Conservation (phyloP, 2,113 vertebrate species). For the Sceloporus undulatus region DNA sequence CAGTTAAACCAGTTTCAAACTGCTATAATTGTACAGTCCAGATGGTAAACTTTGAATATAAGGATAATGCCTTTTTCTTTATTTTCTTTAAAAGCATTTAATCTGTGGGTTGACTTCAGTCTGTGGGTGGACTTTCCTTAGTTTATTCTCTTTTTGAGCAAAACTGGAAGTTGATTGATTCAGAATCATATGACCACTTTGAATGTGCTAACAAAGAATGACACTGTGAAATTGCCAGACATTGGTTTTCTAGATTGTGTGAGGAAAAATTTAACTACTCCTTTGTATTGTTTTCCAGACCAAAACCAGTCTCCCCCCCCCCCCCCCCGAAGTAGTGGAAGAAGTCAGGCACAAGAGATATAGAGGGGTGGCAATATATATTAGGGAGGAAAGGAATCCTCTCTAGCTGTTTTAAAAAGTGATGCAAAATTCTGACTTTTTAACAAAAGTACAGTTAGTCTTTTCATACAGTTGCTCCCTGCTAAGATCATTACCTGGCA, state of each 20-base stretch:
- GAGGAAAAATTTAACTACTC: not conserved
- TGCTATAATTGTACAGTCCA: too few relatives aligned
- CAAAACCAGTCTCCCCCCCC: not conserved
- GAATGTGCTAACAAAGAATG: not conserved
- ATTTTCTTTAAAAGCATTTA: not conserved
- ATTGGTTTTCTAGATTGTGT: not conserved
- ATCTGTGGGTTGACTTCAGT: not conserved
- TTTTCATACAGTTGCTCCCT: not conserved
- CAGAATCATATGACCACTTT: not conserved
- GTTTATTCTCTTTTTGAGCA: not conserved
- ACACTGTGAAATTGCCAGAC: not conserved
- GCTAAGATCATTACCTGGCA: conserved; percentile 68
- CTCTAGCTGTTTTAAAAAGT: too few relatives aligned
- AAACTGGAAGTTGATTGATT: not conserved
- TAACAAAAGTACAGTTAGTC: not conserved
- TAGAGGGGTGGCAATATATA: not conserved
- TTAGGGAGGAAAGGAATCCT: too few relatives aligned
- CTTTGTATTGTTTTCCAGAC: not conserved
- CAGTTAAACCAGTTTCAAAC: too few relatives aligned
- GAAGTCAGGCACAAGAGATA: not conserved
- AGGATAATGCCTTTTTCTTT: too few relatives aligned
- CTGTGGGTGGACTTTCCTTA: too few relatives aligned
- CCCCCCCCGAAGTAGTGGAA: not conserved
- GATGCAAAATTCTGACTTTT: not conserved
- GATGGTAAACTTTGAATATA: not conserved